A percentile compares a stretch with the other conserved stretches of the same genome.
These are phyloP conservation scores for Trachelus stipa DNA, from an alignment of 2,888 invertebrate genomes.

Conservation along the genomic window DNA sequence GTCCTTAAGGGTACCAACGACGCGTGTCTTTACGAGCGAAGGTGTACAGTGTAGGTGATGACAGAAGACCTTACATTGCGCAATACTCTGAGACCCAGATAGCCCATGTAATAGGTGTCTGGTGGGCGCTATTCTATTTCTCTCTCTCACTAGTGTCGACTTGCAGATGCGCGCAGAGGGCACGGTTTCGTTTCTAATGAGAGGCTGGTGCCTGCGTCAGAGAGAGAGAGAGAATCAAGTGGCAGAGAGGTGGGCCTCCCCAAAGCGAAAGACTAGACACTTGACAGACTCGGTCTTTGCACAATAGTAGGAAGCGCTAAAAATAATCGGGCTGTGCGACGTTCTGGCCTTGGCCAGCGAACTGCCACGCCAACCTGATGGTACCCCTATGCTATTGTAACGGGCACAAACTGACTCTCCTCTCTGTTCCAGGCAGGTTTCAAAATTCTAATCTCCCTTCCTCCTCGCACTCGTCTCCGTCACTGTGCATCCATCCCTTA, in stretches of 20 bases:
- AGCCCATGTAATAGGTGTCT: background rate
- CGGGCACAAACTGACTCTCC: background rate
- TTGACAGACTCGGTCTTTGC: conserved; percentile 53
- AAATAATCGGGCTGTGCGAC: conserved; percentile 44
- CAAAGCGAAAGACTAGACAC: conserved; percentile 46
- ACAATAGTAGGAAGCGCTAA: conserved; percentile 56
- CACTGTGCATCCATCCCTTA: background rate
- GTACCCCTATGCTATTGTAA: conserved; percentile 18
- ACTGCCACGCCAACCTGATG: conserved; percentile 45
- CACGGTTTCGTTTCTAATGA: background rate
- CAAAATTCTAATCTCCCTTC: background rate
- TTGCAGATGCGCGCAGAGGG: background rate
- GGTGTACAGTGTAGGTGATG: background rate
- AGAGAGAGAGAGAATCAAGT: conserved; percentile 1
- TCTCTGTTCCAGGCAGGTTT: background rate
- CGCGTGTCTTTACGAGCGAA: background rate
- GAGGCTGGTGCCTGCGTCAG: background rate
- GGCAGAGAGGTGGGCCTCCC: conserved; percentile 29
- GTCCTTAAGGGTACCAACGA: background rate
- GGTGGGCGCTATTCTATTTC: background rate
- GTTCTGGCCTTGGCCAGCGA: conserved; percentile 51
- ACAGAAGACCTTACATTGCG: background rate
- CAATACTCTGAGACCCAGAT: background rate
- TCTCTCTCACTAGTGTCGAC: background rate
- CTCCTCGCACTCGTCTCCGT: background rate